phyloP scores from a whole-genome alignment of 1,140 invertebrate species.

The Aphis craccivora region DNA sequence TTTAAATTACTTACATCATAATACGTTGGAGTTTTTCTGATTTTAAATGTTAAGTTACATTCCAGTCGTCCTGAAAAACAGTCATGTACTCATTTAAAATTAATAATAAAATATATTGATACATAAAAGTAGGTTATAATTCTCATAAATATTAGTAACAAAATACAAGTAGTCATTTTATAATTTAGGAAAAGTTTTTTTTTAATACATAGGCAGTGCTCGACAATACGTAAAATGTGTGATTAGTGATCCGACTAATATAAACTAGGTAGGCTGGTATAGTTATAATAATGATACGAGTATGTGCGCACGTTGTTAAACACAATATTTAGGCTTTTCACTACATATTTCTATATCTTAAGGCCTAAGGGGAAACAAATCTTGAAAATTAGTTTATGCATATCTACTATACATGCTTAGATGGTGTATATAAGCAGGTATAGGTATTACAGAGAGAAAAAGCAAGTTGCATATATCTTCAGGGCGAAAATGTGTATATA shows the following conservation, averaged over 20 bases:
- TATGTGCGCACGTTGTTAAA: slow-evolving; percentile 5
- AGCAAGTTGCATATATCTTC: background rate
- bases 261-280: background rate
- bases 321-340: background rate
- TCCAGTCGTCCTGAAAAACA: slow-evolving; percentile 52
- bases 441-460: slow-evolving; percentile 32
- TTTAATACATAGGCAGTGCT: slow-evolving; percentile 14
- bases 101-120: background rate
- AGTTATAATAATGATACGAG: background rate
- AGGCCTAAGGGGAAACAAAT: background rate
- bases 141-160: background rate
- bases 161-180: background rate
- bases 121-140: background rate
- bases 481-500: background rate
- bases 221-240: background rate
- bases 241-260: slow-evolving; percentile 7
- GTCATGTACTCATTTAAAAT: slow-evolving; percentile 5
- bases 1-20: slow-evolving; percentile 54
- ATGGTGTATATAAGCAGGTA: background rate
- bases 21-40: slow-evolving; percentile 24
- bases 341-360: background rate
- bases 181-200: background rate
- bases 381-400: background rate
- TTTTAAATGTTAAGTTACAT: slow-evolving; percentile 40
- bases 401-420: background rate